Conservation (phyloP, 2,113 vertebrate species). For the Cheilinus undulatus region DNA sequence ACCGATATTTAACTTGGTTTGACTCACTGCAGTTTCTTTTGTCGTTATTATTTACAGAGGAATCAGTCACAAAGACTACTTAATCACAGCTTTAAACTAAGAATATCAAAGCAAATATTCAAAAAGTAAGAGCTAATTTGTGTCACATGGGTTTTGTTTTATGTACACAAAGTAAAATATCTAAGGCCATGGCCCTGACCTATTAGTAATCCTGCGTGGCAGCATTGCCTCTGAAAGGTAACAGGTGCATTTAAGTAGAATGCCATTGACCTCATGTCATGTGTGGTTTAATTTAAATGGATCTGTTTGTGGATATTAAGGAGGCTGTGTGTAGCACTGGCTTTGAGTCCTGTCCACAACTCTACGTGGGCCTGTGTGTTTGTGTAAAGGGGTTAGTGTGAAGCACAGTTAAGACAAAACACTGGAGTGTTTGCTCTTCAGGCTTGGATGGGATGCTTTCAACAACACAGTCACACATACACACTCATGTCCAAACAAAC, state of each 20-base stretch:
- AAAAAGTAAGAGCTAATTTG: background rate
- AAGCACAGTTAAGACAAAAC: constrained; percentile 31
- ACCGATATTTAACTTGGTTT: background rate
- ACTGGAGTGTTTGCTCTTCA: constrained; percentile 56
- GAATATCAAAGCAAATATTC: constrained; percentile 4
- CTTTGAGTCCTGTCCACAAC: background rate
- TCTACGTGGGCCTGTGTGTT: background rate
- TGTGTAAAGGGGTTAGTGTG: constrained; percentile 12
- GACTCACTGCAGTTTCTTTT: background rate
- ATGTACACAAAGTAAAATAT: constrained; percentile 25
- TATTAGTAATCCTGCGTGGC: background rate
- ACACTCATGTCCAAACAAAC: constrained; percentile 18
- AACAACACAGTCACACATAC: constrained; percentile 23
- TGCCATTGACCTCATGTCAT: background rate
- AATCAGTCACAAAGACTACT: background rate
- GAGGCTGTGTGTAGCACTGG: constrained; percentile 12
- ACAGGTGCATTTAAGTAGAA: constrained; percentile 1
- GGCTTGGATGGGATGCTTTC: background rate
- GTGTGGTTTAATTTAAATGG: constrained; percentile 12
- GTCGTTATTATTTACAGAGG: background rate
- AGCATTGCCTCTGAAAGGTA: constrained; percentile 11
- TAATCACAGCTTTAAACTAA: background rate
- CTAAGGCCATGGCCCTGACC: background rate
- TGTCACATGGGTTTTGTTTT: background rate
- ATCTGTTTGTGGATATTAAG: constrained; percentile 13